A percentile compares a stretch with the other conserved stretches of the same genome.
phyloP scores from a whole-genome alignment of 2,888 invertebrate species.

The Melanophora roralis region DNA sequence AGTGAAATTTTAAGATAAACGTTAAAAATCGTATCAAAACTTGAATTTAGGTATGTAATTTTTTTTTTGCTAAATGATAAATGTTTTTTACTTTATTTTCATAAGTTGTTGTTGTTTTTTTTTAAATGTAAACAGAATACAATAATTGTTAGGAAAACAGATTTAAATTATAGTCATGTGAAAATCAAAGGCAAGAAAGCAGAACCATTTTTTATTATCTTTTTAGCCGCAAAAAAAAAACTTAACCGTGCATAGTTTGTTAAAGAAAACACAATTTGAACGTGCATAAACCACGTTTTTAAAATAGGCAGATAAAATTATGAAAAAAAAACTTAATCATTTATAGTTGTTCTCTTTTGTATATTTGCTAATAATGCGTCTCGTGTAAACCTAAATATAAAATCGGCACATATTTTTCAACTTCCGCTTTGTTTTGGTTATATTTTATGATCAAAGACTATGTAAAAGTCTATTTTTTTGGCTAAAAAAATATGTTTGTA shows the following conservation, averaged over 20 bases:
- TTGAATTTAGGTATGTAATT: too few species aligned
- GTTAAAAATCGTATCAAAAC: too few species aligned
- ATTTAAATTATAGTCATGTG: constrained; percentile 48
- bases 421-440: too few species aligned
- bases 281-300: constrained; percentile 7
- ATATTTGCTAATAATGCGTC: neutral
- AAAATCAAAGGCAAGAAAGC: constrained; percentile 60
- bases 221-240: neutral
- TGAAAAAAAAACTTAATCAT: neutral
- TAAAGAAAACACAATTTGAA: neutral
- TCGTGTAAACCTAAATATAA: neutral
- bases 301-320: neutral
- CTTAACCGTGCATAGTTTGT: neutral
- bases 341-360: neutral
- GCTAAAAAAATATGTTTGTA: too few species aligned
- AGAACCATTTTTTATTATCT: constrained; percentile 50
- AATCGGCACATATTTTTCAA: neutral
- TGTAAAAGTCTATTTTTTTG: too few species aligned
- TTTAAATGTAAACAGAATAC: constrained; percentile 21
- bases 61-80: too few species aligned
- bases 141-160: constrained; percentile 11
- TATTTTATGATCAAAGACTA: too few species aligned
- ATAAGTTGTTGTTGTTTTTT: constrained; percentile 22
- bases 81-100: too few species aligned
- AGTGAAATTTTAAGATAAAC: too few species aligned